Evolutionary conservation across 1,140 invertebrate genomes (phyloP).

Genomic region (Carcinoscorpius rotundicauda): DNA sequence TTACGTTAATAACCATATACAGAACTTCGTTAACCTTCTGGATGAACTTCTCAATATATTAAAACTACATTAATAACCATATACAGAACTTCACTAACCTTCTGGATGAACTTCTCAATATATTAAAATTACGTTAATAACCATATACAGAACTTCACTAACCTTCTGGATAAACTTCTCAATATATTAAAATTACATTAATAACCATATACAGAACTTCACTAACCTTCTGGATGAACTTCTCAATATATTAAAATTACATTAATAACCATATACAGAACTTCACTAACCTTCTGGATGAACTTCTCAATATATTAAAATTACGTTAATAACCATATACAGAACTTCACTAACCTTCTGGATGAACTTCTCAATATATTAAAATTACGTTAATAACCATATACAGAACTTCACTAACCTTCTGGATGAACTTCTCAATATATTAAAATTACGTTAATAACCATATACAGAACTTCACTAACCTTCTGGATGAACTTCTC

Average conservation of each 20-base stretch:
- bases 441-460: neutral
- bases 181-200: constrained; percentile 31
- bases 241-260: constrained; percentile 49
- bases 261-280: constrained; percentile 1
- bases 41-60: constrained; percentile 80
- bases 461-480: constrained; percentile 22
- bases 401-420: constrained; percentile 39
- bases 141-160: constrained; percentile 22
- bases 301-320: constrained; percentile 67
- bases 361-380: constrained; percentile 80
- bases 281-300: constrained; percentile 59
- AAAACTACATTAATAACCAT: neutral
- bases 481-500: constrained; percentile 91
- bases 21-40: constrained; percentile 50
- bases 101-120: constrained; percentile 93
- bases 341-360: constrained; percentile 50
- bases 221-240: constrained; percentile 78
- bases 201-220: constrained; percentile 3
- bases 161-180: constrained; percentile 91
- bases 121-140: neutral
- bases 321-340: neutral
- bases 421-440: constrained; percentile 93
- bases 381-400: neutral
- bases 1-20: neutral
- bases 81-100: constrained; percentile 39